Conservation (phyloP, 2,888 invertebrate species). For the Netelia virgata region DNA sequence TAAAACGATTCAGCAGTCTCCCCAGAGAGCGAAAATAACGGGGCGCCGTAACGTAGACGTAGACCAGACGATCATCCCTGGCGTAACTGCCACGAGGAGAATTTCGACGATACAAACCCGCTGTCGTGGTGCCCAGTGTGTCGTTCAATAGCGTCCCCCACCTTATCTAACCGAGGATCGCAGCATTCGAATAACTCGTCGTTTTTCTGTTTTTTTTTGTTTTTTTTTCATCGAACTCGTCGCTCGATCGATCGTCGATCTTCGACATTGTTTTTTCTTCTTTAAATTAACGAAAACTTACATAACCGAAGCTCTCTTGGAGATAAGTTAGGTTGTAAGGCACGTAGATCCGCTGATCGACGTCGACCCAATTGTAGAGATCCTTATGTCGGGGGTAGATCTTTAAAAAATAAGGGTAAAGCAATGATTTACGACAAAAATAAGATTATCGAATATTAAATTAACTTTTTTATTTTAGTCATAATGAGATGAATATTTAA, state of each 20-base stretch:
- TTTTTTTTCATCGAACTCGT: not conserved
- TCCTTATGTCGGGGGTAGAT: slow-evolving; percentile 84
- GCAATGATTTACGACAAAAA: too few relatives aligned
- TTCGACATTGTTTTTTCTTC: not conserved
- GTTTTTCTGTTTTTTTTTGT: slow-evolving; percentile 15
- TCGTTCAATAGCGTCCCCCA: slow-evolving; percentile 82
- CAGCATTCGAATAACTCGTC: slow-evolving; percentile 67
- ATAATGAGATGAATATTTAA: too few relatives aligned
- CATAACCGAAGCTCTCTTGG: slow-evolving; percentile 85
- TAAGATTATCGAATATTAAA: too few relatives aligned
- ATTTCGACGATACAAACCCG: slow-evolving; percentile 75
- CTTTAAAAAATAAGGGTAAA: slow-evolving; percentile 71
- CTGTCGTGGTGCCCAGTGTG: slow-evolving; percentile 77
- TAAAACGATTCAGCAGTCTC: slow-evolving; percentile 82
- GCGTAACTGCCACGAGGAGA: slow-evolving; percentile 71
- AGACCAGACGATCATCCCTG: slow-evolving; percentile 78
- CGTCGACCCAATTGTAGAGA: slow-evolving; percentile 83
- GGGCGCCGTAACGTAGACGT: slow-evolving; percentile 82
- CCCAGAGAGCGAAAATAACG: slow-evolving; percentile 82
- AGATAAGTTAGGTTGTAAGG: slow-evolving; percentile 84
- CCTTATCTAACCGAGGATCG: slow-evolving; percentile 80
- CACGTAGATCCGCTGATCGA: slow-evolving; percentile 83
- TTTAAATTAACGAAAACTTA: slow-evolving; percentile 77
- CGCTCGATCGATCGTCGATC: slow-evolving; percentile 9
- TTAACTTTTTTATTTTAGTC: too few relatives aligned